Conservation (phyloP, 2,797 vertebrate genomes). For the Scarus forsteni region DNA sequence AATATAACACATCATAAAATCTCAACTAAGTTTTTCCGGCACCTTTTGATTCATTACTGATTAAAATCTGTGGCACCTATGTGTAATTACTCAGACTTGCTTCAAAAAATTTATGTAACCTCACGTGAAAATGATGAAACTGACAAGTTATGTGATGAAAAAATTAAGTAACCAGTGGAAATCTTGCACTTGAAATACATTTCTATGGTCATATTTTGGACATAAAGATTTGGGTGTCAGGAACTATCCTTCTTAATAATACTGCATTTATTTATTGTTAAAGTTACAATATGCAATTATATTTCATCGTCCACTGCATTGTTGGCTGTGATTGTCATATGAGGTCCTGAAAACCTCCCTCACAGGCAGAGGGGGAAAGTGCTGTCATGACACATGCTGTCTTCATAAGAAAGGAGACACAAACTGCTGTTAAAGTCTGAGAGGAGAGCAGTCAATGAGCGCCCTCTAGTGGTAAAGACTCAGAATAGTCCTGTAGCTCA, state of each 20-base stretch:
- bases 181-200: background rate
- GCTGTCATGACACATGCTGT: slow-evolving; percentile 22
- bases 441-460: slow-evolving; percentile 47
- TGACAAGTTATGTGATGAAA: too few species aligned
- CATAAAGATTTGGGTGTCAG: too few species aligned
- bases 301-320: background rate
- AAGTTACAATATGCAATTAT: slow-evolving; percentile 8
- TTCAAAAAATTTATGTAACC: too few species aligned
- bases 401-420: background rate
- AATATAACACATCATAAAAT: too few species aligned
- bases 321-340: slow-evolving; percentile 28
- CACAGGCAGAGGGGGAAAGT: slow-evolving; percentile 17
- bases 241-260: background rate
- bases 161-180: too few species aligned
- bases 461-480: slow-evolving; percentile 72
- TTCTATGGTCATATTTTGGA: background rate
- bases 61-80: too few species aligned
- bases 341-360: slow-evolving; percentile 14
- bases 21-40: too few species aligned
- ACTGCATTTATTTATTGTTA: slow-evolving; percentile 8
- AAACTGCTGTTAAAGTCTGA: background rate
- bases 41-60: too few species aligned
- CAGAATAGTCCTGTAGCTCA: background rate
- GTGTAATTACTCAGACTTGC: too few species aligned
- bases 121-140: too few species aligned